Base-by-base conservation (phyloP, 2,797 vertebrate genomes). In the Periophthalmus magnuspinnatus region DNA sequence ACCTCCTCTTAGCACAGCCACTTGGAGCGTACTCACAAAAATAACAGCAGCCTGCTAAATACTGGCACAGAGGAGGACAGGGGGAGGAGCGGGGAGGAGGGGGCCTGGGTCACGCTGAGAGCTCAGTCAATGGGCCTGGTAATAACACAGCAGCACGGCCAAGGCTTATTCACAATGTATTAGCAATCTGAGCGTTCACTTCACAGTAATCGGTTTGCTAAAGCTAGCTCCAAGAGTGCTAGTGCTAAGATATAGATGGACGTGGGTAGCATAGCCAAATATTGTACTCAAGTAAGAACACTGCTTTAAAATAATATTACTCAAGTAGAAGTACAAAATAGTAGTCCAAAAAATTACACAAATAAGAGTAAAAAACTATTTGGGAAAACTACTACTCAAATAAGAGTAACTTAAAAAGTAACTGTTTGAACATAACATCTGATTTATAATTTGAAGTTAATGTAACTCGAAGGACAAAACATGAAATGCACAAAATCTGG, bases 21-120 rank as follows among this genome's bases (percentile, higher is more conserved):
- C 93, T 93, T 93, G 89, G 90, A 91, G 47, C 74, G 82, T 88
- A 92, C 92, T 94, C 91, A 93, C 91, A 88, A 93, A 94, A 94
- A 94, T 94, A 93, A 94, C 92, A 92, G 84, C 78, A 81, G 67
- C 82, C 79, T 88, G 84, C 91, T 91, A 89, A 93, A 92, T 90
- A 93, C 88, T 81, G 70, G 81, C 32, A 64, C 74, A 69, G 70
- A 17, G 79, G 61, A 76, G 70, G 85, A 84, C 71, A 72, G 52
- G 41, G 82, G 28, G 28, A 28, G 28, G 28, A 28, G 28, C n/a
- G 28, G 28, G 79, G 60, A 76, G 70, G 85, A 84, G 72, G 74
- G 52, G 41, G 82, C 84, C 88, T 80, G 24, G 67, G 77, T 85
- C 87, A 87, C 86, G 77, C 75, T 69, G 70, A 88, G 84, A 78